Percentiles rank a stretch among this genome's conserved stretches.
phyloP scores from a whole-genome alignment of 2,113 vertebrate genomes.

The Nasalis larvatus region DNA sequence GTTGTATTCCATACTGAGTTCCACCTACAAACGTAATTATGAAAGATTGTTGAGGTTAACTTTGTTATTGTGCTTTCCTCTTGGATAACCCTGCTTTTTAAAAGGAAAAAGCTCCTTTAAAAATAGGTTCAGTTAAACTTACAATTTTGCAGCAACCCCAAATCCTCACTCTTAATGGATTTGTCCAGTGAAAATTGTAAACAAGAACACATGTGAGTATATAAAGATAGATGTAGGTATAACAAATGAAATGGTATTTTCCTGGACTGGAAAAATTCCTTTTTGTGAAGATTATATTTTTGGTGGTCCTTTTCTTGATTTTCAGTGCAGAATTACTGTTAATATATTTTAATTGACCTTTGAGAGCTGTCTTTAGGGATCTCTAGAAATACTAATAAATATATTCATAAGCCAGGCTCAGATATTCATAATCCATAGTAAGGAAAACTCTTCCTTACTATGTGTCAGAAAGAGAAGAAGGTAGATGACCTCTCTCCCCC shows the following conservation, averaged over 20 bases:
- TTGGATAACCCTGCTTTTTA: background rate
- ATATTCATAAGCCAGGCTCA: background rate
- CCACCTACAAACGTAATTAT: constrained; percentile 26
- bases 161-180: background rate
- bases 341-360: background rate
- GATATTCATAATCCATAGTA: background rate
- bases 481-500: fast-evolving
- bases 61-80: constrained; percentile 23
- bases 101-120: background rate
- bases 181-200: constrained; percentile 9
- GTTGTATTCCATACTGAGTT: constrained; percentile 13
- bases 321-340: background rate
- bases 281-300: background rate
- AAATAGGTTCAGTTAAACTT: constrained; percentile 1
- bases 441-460: background rate
- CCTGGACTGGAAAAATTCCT: background rate
- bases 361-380: background rate
- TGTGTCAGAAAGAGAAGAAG: background rate
- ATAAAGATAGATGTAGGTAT: background rate
- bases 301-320: background rate
- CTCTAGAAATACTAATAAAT: background rate
- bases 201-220: background rate
- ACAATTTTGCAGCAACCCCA: background rate
- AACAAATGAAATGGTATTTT: constrained; percentile 1
- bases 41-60: constrained; percentile 36